These are phyloP conservation scores for Sternotherus odoratus DNA, from an alignment of 2,797 vertebrate species.

Conservation along the genomic window DNA sequence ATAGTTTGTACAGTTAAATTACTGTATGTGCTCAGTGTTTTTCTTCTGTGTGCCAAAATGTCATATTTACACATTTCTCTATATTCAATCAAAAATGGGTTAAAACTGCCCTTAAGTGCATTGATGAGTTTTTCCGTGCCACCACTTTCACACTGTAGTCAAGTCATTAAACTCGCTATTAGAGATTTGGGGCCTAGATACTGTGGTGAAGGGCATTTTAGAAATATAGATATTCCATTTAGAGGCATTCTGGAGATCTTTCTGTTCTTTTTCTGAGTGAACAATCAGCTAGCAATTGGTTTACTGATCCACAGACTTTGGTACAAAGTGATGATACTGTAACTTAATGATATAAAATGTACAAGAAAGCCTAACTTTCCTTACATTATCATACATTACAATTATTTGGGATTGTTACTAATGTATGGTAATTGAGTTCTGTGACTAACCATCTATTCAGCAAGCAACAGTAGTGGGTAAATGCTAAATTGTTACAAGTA, in stretches of 20 bases:
- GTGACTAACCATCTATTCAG: constrained; percentile 21
- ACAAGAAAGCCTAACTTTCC: constrained; percentile 26
- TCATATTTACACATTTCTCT: background rate
- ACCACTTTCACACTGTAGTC: background rate
- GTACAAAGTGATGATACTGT: constrained; percentile 11
- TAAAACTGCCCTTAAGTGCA: background rate
- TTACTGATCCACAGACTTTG: constrained; percentile 15
- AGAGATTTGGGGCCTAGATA: background rate
- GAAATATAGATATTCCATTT: background rate
- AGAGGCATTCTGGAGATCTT: background rate
- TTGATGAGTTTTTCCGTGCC: background rate
- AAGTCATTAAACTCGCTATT: background rate
- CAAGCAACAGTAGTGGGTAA: constrained; percentile 33
- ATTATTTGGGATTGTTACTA: constrained; percentile 45
- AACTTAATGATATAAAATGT: constrained; percentile 41
- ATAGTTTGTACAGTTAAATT: background rate
- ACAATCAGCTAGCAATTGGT: constrained; percentile 24
- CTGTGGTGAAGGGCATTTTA: background rate
- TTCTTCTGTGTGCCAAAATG: background rate
- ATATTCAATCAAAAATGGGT: background rate
- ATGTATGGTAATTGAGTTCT: constrained; percentile 48
- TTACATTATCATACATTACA: constrained; percentile 36
- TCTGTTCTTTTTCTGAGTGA: constrained; percentile 14
- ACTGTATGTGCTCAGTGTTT: background rate
- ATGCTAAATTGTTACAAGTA: background rate